Base-by-base conservation (phyloP, 2,888 invertebrate species). In the Agrochola macilenta region DNA sequence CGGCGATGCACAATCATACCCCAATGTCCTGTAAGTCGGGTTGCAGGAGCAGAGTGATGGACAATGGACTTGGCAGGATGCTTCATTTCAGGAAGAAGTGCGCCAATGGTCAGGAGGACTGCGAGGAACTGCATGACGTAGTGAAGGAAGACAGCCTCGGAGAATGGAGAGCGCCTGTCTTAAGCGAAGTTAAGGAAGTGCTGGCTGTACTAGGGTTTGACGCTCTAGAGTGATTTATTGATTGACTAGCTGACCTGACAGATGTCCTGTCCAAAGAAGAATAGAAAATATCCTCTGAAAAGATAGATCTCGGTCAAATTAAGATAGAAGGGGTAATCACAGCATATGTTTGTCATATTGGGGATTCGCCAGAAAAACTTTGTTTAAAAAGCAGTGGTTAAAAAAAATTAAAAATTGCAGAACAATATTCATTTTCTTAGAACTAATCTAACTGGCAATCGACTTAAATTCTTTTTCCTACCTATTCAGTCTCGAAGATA, bases 1-100 rank as follows among this genome's bases (percentile, higher is more conserved):
- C 65, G 8, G 61, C 83, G 5, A 79, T 83, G 78, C 85, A 85
- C 76, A 85, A 85, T 69, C 85, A 85, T 68, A 20, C 52, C 17
- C 85, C 85, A 39, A 52, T 85, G 23, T 11, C 63, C 2, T 83
- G 85, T 9, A 54, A 65, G 49, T 26, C 2, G 1, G 26, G 35
- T 17, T 69, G 70, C 69, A 43, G n/a, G n/a, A 0, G 1, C 12
- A 35, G 1, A 23, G 61, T 0, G 1, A 57, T 39, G 68, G 43
- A 4, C 17, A 14, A 43, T 12, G 61, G 30, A 8, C 57, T n/a
- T 43, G 9, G 57, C 14, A 39, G 30, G 35, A 54, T 72, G 17
- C 49, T 78, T 14, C 78, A 78, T 26, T 78, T 39, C 39, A 46
- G 69, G 23, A n/a, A 65, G 0, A 23, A 57, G 12, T 78, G 78